Conservation (phyloP, 35 echinoderm and acorn worm genomes). For the Lytechinus pictus region DNA sequence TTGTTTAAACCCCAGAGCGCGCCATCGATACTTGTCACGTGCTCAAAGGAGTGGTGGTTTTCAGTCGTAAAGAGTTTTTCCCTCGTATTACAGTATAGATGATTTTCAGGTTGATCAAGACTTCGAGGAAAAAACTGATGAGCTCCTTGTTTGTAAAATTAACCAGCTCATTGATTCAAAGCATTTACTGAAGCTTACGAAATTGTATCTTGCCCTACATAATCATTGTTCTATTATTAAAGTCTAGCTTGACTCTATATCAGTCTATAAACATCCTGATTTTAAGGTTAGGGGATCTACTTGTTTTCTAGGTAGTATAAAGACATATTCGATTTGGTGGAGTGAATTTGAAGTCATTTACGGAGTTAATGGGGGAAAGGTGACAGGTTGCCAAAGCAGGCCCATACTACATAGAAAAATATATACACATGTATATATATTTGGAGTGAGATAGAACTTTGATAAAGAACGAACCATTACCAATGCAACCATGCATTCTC, state of each 20-base stretch:
- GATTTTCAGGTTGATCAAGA: background rate
- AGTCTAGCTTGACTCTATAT: no score
- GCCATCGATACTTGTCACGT: slow-evolving; percentile 21
- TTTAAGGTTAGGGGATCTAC: no score
- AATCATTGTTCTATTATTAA: no score
- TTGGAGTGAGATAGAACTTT: background rate
- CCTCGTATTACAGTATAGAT: background rate
- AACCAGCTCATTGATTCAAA: background rate
- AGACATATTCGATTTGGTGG: no score
- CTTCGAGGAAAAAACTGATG: background rate
- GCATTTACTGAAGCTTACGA: background rate
- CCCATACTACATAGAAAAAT: no score
- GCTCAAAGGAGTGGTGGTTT: background rate
- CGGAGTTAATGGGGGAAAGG: no score
- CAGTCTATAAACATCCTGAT: no score
- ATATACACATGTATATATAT: no score
- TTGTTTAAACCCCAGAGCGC: background rate
- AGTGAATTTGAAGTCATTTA: no score
- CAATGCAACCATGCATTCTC: background rate
- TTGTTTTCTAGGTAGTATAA: no score
- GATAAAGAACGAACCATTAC: background rate
- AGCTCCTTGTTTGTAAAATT: background rate
- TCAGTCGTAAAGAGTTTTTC: background rate
- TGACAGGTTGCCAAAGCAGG: no score
- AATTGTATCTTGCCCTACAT: no score